Evolutionary conservation across 2,888 invertebrate genomes (phyloP).

Genomic region (Hedychridium roseum): DNA sequence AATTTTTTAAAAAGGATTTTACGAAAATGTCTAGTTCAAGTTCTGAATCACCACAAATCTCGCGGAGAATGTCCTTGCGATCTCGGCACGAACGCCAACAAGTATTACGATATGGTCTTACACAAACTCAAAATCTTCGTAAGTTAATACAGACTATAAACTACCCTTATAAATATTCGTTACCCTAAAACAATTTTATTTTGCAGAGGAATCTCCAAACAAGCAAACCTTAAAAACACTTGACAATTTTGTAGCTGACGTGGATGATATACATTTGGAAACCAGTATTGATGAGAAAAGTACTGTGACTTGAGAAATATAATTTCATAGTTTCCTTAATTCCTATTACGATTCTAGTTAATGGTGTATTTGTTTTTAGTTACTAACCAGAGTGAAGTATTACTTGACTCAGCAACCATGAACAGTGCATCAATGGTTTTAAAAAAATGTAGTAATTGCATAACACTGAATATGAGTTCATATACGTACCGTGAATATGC

Average conservation of each 20-base stretch:
- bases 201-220: constrained; percentile 43
- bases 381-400: constrained; percentile 48
- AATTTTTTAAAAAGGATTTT: not conserved
- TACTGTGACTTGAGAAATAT: constrained; percentile 19
- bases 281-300: constrained; percentile 46
- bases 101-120: constrained; percentile 32
- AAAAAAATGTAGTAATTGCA: constrained; percentile 39
- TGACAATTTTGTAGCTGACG: constrained; percentile 43
- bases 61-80: constrained; percentile 1
- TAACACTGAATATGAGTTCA: constrained; percentile 42
- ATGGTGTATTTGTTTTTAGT: constrained; percentile 23
- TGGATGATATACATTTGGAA: constrained; percentile 45
- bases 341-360: not conserved
- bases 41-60: not conserved
- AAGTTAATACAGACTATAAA: constrained; percentile 18
- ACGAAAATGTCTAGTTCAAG: not conserved
- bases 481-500: constrained; percentile 48
- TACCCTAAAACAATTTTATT: constrained; percentile 3
- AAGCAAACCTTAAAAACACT: constrained; percentile 37
- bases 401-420: constrained; percentile 57
- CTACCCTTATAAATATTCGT: not conserved
- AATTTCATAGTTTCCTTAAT: constrained; percentile 1
- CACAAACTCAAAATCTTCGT: constrained; percentile 39
- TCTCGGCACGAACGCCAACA: constrained; percentile 44
- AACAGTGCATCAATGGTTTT: constrained; percentile 50